Evolutionary conservation across 2,888 invertebrate species (phyloP).

Genomic region (Serrognathus titanus): DNA sequence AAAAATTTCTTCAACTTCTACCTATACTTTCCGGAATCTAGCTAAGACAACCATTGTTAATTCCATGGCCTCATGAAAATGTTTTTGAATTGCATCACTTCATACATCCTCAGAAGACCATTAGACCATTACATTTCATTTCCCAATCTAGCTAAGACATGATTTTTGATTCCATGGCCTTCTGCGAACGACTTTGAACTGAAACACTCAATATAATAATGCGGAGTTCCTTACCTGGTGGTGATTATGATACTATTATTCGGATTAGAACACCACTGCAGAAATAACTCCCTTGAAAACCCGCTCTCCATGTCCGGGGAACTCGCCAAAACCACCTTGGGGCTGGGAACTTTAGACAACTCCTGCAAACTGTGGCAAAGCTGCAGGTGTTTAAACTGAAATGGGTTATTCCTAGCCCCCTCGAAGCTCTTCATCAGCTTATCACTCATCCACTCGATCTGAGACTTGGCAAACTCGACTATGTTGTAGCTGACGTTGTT

Average conservation of each 20-base stretch:
- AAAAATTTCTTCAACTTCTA: no score
- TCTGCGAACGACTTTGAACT: neutral
- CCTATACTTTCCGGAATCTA: no score
- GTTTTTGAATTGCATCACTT: no score
- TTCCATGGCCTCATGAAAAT: no score
- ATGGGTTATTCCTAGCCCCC: slow-evolving; percentile 90
- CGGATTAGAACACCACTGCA: slow-evolving; percentile 88
- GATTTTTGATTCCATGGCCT: neutral
- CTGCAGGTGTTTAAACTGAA: slow-evolving; percentile 90
- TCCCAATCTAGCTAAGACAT: no score
- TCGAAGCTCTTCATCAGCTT: slow-evolving; percentile 92
- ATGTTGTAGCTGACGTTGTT: slow-evolving; percentile 98
- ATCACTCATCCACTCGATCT: slow-evolving; percentile 99
- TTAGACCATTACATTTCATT: no score
- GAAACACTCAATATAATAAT: neutral
- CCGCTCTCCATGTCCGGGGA: slow-evolving; percentile 94
- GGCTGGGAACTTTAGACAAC: slow-evolving; percentile 79
- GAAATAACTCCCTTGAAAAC: slow-evolving; percentile 89
- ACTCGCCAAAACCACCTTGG: slow-evolving; percentile 93
- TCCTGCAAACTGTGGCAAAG: slow-evolving; percentile 91
- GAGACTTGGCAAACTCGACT: slow-evolving; percentile 97
- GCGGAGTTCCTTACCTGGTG: slow-evolving; percentile 55
- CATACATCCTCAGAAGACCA: no score
- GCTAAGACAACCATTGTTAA: no score
- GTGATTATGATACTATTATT: slow-evolving; percentile 95